A percentile compares a stretch with the other conserved stretches of the same genome.
Conservation (phyloP, 1,140 invertebrate species). For the Pseudomyrmex flavicornis region DNA sequence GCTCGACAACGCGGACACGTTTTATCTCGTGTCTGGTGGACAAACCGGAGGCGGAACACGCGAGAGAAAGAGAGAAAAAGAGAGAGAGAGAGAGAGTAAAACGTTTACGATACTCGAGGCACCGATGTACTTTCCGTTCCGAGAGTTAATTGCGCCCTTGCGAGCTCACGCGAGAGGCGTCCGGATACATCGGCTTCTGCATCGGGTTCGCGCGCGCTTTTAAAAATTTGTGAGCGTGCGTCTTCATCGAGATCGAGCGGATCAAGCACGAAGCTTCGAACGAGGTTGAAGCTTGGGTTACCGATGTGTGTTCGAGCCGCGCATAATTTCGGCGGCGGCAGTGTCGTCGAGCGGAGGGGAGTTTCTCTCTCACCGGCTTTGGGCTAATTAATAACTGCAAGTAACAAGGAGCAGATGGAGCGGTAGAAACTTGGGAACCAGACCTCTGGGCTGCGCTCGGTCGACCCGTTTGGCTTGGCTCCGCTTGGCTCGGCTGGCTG, state of each 20-base stretch:
- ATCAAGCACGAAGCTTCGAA: not conserved
- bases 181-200: constrained; percentile 37
- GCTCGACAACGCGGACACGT: constrained; percentile 57
- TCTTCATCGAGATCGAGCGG: constrained; percentile 21
- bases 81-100: not conserved
- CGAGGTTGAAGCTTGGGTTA: constrained; percentile 9
- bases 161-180: constrained; percentile 45
- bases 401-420: constrained; percentile 84
- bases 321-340: constrained; percentile 4
- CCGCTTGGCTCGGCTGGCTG: constrained; percentile 15
- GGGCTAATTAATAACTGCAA: constrained; percentile 82
- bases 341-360: not conserved
- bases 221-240: constrained; percentile 22
- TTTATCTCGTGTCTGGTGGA: constrained; percentile 63
- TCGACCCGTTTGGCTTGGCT: constrained; percentile 41
- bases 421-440: constrained; percentile 65
- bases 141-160: constrained; percentile 66
- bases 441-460: constrained; percentile 42
- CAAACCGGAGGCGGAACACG: constrained; percentile 55
- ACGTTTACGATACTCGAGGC: constrained; percentile 53
- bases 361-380: constrained; percentile 32
- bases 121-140: constrained; percentile 35
- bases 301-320: constrained; percentile 12
- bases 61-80: constrained; percentile 23
- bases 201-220: not conserved